Evolutionary conservation across 2,797 vertebrate genomes (phyloP).

Genomic region (Eulemur mongoz): DNA sequence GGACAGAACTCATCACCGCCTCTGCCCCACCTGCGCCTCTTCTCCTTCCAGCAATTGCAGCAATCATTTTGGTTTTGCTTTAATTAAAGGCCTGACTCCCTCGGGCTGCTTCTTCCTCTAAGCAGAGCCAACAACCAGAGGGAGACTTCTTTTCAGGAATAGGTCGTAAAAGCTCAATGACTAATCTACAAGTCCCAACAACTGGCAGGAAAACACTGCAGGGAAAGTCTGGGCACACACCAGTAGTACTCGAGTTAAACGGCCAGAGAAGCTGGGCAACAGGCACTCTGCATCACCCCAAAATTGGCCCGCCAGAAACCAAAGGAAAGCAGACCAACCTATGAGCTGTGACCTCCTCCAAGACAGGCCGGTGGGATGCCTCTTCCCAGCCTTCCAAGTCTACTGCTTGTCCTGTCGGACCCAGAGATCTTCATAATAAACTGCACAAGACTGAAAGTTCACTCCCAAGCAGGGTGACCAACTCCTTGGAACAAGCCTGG

Average conservation of each 20-base stretch:
- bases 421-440: not conserved
- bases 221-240: conserved; percentile 68
- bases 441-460: not conserved
- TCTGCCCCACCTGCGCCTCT: conserved; percentile 54
- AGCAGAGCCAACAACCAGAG: conserved; percentile 73
- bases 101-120: conserved; percentile 76
- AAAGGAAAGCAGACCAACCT: not conserved
- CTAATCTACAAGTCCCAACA: conserved; percentile 83
- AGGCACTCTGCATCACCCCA: not conserved
- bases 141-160: conserved; percentile 85
- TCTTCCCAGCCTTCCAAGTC: not conserved
- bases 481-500: not conserved
- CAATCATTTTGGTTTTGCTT: conserved; percentile 72
- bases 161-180: conserved; percentile 76
- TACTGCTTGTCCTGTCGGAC: not conserved
- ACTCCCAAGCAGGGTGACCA: not conserved
- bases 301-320: not conserved
- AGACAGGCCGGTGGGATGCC: not conserved
- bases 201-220: conserved; percentile 68
- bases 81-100: conserved; percentile 76
- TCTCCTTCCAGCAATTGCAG: conserved; percentile 67
- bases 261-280: not conserved
- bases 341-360: not conserved
- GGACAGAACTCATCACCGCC: not conserved
- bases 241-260: not conserved